Conservation (phyloP, 1,140 invertebrate genomes). For the Papilio polyxenes region DNA sequence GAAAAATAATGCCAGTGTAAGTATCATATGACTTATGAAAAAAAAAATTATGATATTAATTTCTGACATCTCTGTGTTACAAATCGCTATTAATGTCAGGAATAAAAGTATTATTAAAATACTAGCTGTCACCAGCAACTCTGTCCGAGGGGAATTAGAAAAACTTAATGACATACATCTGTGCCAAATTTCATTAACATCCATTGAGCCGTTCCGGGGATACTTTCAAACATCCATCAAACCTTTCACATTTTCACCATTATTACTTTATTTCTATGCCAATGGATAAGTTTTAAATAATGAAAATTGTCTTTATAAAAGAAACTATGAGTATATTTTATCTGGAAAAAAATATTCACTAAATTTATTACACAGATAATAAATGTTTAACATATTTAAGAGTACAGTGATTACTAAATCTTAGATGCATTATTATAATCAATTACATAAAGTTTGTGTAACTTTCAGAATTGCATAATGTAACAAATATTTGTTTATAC, state of each 20-base stretch:
- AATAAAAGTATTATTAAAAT: background rate
- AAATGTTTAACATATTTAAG: background rate
- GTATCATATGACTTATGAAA: conserved; percentile 37
- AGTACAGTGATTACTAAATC: no score
- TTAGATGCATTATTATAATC: background rate
- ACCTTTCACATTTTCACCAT: background rate
- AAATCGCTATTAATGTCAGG: background rate
- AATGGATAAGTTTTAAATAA: background rate
- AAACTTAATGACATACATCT: no score
- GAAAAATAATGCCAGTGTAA: conserved; percentile 59
- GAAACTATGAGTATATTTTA: no score
- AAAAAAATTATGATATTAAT: background rate
- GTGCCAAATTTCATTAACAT: no score
- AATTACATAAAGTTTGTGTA: background rate
- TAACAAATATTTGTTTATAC: background rate
- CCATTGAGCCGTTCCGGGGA: no score
- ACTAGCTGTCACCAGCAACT: background rate
- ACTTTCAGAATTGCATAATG: background rate
- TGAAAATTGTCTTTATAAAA: no score
- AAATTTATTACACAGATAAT: no score
- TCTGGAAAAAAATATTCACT: no score
- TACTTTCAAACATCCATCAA: no score
- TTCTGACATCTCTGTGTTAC: background rate
- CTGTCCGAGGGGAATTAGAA: no score
- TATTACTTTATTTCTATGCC: background rate